Conservation (phyloP, 2,888 invertebrate species). For the Lepidocyrtinus sp. region DNA sequence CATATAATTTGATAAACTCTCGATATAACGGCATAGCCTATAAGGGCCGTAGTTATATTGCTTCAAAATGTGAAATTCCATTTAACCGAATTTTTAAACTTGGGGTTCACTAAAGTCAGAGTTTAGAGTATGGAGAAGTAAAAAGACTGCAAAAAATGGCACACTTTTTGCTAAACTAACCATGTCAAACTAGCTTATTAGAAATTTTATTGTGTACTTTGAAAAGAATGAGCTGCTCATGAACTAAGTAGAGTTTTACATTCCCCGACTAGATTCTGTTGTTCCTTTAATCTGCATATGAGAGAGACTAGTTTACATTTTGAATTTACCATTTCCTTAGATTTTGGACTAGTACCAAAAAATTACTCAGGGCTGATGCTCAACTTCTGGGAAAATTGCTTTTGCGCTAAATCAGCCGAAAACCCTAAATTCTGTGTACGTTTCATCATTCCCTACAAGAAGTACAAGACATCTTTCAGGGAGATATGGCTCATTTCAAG, state of each 20-base stretch:
- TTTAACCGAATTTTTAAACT: too few relatives aligned
- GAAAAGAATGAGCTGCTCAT: conserved; percentile 32
- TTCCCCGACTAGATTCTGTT: not conserved
- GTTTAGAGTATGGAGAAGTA: too few relatives aligned
- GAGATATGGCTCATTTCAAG: not conserved
- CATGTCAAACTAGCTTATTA: conserved; percentile 50
- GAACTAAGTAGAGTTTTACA: too few relatives aligned
- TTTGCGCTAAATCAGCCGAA: conserved; percentile 42
- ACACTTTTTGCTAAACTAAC: conserved; percentile 52
- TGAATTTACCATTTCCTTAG: not conserved
- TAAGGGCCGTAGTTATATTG: too few relatives aligned
- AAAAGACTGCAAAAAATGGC: too few relatives aligned
- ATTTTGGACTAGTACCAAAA: not conserved
- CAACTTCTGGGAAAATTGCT: not conserved
- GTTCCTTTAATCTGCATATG: not conserved
- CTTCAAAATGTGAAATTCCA: too few relatives aligned
- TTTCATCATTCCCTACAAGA: not conserved
- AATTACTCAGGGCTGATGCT: not conserved
- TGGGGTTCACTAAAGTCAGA: too few relatives aligned
- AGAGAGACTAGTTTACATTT: not conserved
- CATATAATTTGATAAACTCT: too few relatives aligned
- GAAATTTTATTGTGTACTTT: conserved; percentile 48
- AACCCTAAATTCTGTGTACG: conserved; percentile 11
- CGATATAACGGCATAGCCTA: too few relatives aligned
- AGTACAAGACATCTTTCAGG: not conserved